A percentile compares a stretch with the other conserved stretches of the same genome.
Evolutionary conservation across 2,888 invertebrate species (phyloP).

Genomic region (Polydrusus pterygomalis): DNA sequence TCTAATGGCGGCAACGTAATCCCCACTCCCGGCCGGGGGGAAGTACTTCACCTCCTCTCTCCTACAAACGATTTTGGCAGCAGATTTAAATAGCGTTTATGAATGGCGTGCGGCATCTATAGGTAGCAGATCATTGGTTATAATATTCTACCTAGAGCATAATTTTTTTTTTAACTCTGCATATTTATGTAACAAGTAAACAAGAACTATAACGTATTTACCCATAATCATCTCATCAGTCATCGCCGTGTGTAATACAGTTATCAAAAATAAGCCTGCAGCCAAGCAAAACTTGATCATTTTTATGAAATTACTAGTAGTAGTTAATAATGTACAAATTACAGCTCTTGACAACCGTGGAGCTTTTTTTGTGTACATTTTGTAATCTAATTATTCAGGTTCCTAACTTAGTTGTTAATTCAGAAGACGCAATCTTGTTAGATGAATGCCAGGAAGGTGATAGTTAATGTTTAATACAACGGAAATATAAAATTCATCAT

Average conservation of each 20-base stretch:
- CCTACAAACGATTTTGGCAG: no score
- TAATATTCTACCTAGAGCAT: no score
- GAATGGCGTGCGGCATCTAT: no score
- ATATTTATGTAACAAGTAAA: no score
- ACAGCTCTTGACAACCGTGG: neutral
- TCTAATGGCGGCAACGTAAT: no score
- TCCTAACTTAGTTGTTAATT: neutral
- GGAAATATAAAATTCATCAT: neutral
- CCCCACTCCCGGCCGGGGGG: no score
- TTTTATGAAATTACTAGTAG: neutral
- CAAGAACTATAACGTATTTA: no score
- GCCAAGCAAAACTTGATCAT: neutral
- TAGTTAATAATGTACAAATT: neutral
- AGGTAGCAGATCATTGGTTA: no score
- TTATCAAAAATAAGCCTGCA: conserved; percentile 2
- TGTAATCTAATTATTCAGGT: conserved; percentile 1
- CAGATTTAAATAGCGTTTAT: no score
- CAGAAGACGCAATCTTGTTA: conserved; percentile 2
- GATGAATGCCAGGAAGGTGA: neutral
- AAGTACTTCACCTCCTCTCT: no score
- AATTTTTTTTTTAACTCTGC: no score
- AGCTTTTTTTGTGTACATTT: neutral
- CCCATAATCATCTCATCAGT: neutral
- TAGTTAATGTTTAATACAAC: conserved; percentile 1
- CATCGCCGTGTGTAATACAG: neutral